Percentiles rank a stretch among this genome's conserved stretches.
Conservation (phyloP, 2,888 invertebrate genomes). For the Cepaea hortensis region DNA sequence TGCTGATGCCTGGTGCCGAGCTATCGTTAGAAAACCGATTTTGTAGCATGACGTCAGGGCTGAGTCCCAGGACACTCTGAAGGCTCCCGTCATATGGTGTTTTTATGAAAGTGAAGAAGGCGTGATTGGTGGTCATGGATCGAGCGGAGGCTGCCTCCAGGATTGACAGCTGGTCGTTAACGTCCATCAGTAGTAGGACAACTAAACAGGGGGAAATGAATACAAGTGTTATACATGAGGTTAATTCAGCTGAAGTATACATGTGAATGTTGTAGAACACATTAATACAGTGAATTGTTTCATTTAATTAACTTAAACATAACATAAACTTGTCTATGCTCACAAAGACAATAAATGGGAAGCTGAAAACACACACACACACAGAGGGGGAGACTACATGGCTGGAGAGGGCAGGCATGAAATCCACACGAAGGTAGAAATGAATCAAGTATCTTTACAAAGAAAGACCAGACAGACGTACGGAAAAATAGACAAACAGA, state of each 20-base stretch:
- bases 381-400: too few species aligned
- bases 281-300: too few species aligned
- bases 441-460: neutral
- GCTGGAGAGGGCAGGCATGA: too few species aligned
- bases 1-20: neutral
- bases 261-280: neutral
- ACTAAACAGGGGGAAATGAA: constrained; percentile 15
- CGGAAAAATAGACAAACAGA: neutral
- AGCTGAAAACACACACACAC: too few species aligned
- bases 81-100: constrained; percentile 41
- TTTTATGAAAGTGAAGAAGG: constrained; percentile 40
- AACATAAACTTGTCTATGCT: neutral
- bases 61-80: constrained; percentile 10
- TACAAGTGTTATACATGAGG: neutral
- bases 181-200: constrained; percentile 42
- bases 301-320: neutral
- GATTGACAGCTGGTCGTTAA: constrained; percentile 29
- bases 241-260: neutral
- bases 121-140: constrained; percentile 43
- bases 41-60: neutral
- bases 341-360: too few species aligned
- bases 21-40: constrained; percentile 16
- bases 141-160: constrained; percentile 34
- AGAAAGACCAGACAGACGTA: neutral
- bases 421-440: neutral